Conservation (phyloP, 2,797 vertebrate species). For the Pempheris klunzingeri region DNA sequence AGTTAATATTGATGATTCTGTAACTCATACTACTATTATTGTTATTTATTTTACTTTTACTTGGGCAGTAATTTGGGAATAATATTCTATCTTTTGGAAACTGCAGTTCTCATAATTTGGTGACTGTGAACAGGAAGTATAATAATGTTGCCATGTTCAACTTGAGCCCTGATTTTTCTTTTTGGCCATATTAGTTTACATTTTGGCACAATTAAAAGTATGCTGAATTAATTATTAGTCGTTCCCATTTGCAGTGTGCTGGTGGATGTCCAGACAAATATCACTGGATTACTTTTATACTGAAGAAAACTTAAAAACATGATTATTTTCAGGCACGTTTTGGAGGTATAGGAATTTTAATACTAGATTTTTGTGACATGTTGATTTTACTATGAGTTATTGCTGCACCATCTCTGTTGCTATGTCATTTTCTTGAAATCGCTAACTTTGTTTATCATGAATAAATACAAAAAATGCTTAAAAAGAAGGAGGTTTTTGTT, state of each 20-base stretch:
- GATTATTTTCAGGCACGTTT: background rate
- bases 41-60: background rate
- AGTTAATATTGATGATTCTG: background rate
- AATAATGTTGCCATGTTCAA: background rate
- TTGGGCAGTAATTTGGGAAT: background rate
- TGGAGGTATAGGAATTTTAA: no score
- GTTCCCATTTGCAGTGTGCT: background rate
- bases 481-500: no score
- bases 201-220: background rate
- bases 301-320: background rate
- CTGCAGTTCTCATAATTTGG: background rate
- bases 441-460: background rate
- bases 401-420: background rate
- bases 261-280: background rate
- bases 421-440: background rate
- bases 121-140: background rate
- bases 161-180: background rate
- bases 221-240: background rate
- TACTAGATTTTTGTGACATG: background rate
- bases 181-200: background rate
- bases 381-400: background rate
- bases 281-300: background rate
- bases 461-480: background rate
- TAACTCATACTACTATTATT: background rate
- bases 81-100: background rate